phyloP scores from a whole-genome alignment of 2,888 invertebrate species.

The Mythimna loreyi region DNA sequence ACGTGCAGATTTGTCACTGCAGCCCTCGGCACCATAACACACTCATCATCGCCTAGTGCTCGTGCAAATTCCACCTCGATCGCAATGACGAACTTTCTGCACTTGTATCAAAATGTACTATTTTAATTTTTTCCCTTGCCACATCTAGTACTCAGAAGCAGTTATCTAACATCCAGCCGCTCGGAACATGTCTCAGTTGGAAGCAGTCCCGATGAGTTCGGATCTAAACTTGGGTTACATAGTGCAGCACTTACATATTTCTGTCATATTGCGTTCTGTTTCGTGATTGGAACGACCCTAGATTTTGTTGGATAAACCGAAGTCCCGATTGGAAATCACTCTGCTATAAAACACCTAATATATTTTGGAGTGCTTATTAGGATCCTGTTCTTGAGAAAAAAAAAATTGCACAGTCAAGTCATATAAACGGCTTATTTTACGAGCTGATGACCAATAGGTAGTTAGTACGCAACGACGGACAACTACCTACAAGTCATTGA shows the following conservation, averaged over 20 bases:
- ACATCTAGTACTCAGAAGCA: constrained; percentile 40
- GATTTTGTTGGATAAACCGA: not conserved
- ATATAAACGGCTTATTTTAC: too few relatives aligned
- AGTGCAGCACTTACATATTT: constrained; percentile 53
- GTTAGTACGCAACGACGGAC: too few relatives aligned
- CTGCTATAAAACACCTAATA: not conserved
- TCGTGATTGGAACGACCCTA: constrained; percentile 1
- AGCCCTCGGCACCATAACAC: too few relatives aligned
- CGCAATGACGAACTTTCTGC: too few relatives aligned
- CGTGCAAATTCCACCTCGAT: too few relatives aligned
- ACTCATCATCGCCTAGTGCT: too few relatives aligned
- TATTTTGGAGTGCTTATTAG: not conserved
- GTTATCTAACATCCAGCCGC: constrained; percentile 19
- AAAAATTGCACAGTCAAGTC: too few relatives aligned
- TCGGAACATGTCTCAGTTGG: constrained; percentile 67
- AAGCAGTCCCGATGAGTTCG: constrained; percentile 71
- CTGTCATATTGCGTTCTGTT: constrained; percentile 36
- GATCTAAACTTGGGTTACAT: constrained; percentile 63
- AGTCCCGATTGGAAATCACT: not conserved
- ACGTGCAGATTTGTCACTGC: too few relatives aligned
- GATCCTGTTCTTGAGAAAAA: not conserved
- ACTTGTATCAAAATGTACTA: too few relatives aligned
- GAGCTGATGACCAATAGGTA: too few relatives aligned
- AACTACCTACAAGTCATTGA: too few relatives aligned
- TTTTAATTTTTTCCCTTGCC: constrained; percentile 13